Evolutionary conservation across 2,797 vertebrate genomes (phyloP).

Genomic region (Todus mexicanus): DNA sequence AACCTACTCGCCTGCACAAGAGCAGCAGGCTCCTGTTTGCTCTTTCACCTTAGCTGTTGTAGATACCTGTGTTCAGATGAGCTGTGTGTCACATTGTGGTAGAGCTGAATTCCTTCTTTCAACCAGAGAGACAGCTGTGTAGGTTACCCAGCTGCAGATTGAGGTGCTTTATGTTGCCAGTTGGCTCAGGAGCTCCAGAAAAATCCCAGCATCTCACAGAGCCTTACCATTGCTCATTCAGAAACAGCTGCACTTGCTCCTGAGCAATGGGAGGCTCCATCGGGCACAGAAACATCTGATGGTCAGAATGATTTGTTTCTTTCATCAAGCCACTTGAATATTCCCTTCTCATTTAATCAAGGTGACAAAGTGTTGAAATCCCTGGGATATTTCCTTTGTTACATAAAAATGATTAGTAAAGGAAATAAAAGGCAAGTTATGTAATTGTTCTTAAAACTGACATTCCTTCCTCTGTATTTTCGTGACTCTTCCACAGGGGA

Average conservation of each 20-base stretch:
- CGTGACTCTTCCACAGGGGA: background rate
- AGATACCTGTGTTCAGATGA: background rate
- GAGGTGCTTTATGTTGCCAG: background rate
- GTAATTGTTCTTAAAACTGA: background rate
- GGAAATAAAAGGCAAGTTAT: background rate
- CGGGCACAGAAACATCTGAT: background rate
- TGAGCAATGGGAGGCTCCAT: background rate
- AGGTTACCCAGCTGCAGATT: background rate
- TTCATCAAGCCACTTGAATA: background rate
- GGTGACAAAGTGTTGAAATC: background rate
- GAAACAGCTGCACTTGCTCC: background rate
- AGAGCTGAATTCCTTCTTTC: background rate
- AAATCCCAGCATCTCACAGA: background rate
- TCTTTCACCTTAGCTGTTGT: background rate
- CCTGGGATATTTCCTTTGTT: background rate
- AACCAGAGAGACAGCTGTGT: background rate
- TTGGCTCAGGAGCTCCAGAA: background rate
- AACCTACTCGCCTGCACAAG: background rate
- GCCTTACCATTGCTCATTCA: background rate
- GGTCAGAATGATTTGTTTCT: background rate
- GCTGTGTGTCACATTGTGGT: background rate
- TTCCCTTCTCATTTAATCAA: background rate
- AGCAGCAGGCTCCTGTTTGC: background rate
- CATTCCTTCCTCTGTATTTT: background rate
- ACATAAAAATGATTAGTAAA: background rate